Percentiles rank a stretch among this genome's conserved stretches.
These are phyloP conservation scores for Suricata suricatta DNA, from an alignment of 2,113 vertebrate genomes.

Conservation along the genomic window DNA sequence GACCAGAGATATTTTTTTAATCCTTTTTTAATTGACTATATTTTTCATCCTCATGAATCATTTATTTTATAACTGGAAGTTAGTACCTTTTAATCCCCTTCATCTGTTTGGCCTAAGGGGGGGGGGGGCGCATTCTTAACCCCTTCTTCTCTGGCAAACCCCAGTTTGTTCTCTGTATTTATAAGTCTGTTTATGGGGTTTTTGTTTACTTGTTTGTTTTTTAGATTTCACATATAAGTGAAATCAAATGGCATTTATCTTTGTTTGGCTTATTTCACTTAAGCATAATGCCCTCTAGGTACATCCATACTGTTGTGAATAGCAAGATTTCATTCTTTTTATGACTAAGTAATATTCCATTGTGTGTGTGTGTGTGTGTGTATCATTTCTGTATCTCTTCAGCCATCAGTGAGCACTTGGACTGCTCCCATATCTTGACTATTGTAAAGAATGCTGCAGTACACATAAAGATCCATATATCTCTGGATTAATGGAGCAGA, in stretches of 20 bases:
- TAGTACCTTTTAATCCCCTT: background rate
- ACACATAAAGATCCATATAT: background rate
- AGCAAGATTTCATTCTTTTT: background rate
- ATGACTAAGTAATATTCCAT: background rate
- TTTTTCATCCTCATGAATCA: background rate
- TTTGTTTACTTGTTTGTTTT: background rate
- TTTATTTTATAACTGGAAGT: background rate
- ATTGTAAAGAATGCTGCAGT: background rate
- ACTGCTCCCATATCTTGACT: background rate
- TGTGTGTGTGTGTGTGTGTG: background rate
- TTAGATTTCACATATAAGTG: background rate
- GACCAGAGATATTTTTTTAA: background rate
- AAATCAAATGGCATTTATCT: background rate
- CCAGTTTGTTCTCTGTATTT: background rate
- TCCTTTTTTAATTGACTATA: background rate
- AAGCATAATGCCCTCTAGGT: background rate
- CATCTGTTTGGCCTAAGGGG: background rate
- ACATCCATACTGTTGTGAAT: background rate
- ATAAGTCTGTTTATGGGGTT: background rate
- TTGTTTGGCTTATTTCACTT: background rate
- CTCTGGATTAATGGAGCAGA: background rate
- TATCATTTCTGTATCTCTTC: background rate
- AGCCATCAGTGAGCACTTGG: background rate
- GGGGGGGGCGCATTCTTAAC: background rate
- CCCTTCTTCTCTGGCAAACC: background rate